These are phyloP conservation scores for Archivesica marissinica DNA, from an alignment of 1,140 invertebrate genomes.

Conservation along the genomic window DNA sequence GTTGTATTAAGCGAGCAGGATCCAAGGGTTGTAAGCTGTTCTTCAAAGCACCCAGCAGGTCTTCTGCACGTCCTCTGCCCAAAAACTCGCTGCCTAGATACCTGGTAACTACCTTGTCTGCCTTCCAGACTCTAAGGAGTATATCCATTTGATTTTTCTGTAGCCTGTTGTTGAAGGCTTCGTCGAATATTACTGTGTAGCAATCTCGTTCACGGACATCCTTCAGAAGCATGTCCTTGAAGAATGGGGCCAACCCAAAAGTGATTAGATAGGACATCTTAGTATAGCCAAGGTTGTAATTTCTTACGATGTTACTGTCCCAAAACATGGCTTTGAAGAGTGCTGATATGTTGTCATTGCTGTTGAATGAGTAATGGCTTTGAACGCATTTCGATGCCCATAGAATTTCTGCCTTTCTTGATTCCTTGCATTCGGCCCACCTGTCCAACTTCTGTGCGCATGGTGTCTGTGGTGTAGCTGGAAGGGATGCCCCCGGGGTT, in stretches of 20 bases:
- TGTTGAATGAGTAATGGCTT: background rate
- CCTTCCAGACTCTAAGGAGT: background rate
- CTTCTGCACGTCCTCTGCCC: background rate
- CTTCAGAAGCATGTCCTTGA: background rate
- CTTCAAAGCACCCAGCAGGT: background rate
- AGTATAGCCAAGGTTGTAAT: background rate
- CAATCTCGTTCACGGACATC: background rate
- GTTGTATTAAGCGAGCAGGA: background rate
- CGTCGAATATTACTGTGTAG: constrained; percentile 29
- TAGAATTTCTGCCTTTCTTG: background rate
- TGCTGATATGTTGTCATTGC: background rate
- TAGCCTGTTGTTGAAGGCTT: background rate
- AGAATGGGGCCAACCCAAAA: constrained; percentile 3
- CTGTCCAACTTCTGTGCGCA: background rate
- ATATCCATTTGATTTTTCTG: constrained; percentile 22
- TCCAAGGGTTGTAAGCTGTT: background rate
- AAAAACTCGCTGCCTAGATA: constrained; percentile 3
- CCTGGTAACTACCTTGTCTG: background rate
- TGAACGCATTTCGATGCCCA: background rate
- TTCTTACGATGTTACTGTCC: background rate
- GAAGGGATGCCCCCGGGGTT: background rate
- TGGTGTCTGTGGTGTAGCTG: background rate
- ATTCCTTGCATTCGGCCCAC: background rate
- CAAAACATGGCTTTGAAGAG: constrained; percentile 16
- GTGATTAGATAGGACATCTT: background rate